phyloP scores from a whole-genome alignment of 2,113 vertebrate genomes.

The Meriones unguiculatus region DNA sequence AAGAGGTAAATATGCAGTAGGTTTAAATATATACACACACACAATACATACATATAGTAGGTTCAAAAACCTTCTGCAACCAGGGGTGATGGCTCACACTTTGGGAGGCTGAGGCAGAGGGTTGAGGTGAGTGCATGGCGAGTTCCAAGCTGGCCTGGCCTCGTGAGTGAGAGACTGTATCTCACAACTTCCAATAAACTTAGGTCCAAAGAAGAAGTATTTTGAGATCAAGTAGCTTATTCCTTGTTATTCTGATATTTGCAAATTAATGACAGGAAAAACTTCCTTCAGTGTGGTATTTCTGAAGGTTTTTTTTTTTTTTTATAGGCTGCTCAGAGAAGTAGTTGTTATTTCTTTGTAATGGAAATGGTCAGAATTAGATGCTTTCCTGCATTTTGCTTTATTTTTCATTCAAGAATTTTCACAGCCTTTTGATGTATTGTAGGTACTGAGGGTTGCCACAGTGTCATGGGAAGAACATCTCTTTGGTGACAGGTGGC shows the following conservation, averaged over 20 bases:
- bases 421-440: slow-evolving; percentile 5
- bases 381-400: not conserved
- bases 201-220: not conserved
- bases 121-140: not conserved
- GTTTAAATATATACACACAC: not conserved
- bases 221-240: not conserved
- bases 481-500: not conserved
- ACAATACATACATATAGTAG: too few relatives aligned
- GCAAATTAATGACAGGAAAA: not conserved
- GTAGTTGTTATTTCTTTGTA: not conserved
- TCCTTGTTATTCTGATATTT: slow-evolving; percentile 22
- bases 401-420: not conserved
- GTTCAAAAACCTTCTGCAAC: not conserved
- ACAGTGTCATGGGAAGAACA: not conserved
- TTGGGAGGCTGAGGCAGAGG: not conserved
- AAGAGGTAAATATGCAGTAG: slow-evolving; percentile 90
- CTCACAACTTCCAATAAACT: not conserved
- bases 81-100: not conserved
- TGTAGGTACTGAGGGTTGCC: not conserved
- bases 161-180: not conserved
- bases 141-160: not conserved
- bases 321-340: not conserved
- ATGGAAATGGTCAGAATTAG: not conserved
- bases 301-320: not conserved
- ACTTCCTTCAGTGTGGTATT: not conserved